Evolutionary conservation across 2,888 invertebrate species (phyloP), one percentile per base, ranked within the genome.

Genomic region (Apodemia mormo): DNA sequence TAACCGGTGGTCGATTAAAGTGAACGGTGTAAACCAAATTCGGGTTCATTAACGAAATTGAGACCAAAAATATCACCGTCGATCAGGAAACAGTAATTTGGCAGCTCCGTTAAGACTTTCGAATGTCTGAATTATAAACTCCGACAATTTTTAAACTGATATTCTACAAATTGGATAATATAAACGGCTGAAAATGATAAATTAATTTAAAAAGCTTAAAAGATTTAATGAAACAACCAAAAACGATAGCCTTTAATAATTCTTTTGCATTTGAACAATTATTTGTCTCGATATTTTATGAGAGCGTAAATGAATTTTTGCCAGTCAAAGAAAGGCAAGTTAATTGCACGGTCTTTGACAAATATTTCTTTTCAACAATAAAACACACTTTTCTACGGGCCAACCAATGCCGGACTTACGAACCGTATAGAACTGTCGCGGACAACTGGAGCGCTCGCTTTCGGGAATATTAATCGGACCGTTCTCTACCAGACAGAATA

Each of bases 301-400:
- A 68, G 40, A 68, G 64, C 56, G 14, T 52, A 65, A 70, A 65
- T 43, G 66, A 66, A 68, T 72, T 65, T 45, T 43, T 66, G 52
- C 29, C 52, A 65, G 70, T 72, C 68, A 52, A 66, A 85, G 80
- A 84, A 82, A 78, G 82, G 80, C 85, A 87, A 54, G 90, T 87
- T 90, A 90, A 88, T 89, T 83, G 86, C 84, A 85, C 81, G 80
- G 82, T 81, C 86, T 89, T 88, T 87, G 89, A 88, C 88, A 90
- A 89, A 92, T 89, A 91, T 86, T 88, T 89, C 90, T 90, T 85
- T 85, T 87, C 86, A 86, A 91, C 87, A 90, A 91, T 90, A 90
- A 91, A 90, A 89, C 92, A 89, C 87, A 87, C 81, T 79, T 89
- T 91, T 90, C 88, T 90, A 89, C 85, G 84, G 85, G 83, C 83